Evolutionary conservation across 1,140 invertebrate species (phyloP).

Genomic region (Philopotamus ludificatus): DNA sequence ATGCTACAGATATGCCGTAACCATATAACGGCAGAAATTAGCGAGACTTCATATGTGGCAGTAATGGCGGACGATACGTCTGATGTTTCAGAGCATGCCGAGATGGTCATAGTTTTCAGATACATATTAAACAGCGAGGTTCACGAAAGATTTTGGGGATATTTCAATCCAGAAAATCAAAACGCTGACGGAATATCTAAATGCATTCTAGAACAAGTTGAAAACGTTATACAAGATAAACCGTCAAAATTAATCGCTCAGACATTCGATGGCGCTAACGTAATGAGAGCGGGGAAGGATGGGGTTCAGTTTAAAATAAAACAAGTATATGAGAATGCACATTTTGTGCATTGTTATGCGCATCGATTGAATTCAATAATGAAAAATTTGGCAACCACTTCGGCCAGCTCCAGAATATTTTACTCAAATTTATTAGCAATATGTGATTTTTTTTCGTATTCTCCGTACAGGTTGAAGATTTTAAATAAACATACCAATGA

Average conservation of each 20-base stretch:
- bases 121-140: neutral
- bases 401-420: neutral
- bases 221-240: neutral
- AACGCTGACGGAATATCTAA: neutral
- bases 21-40: neutral
- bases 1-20: neutral
- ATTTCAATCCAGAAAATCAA: neutral
- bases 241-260: neutral
- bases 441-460: neutral
- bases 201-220: neutral
- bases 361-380: conserved; percentile 1
- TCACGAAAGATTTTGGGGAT: neutral
- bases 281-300: neutral
- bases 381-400: neutral
- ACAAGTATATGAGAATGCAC: neutral
- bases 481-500: neutral
- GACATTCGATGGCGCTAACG: neutral
- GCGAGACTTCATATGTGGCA: neutral
- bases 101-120: neutral
- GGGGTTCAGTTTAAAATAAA: neutral
- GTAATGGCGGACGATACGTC: neutral
- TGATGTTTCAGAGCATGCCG: conserved; percentile 7
- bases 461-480: neutral
- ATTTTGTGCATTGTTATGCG: neutral
- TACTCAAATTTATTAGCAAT: neutral